phyloP scores from a whole-genome alignment of 2,797 vertebrate genomes.

The Siniperca undulata region DNA sequence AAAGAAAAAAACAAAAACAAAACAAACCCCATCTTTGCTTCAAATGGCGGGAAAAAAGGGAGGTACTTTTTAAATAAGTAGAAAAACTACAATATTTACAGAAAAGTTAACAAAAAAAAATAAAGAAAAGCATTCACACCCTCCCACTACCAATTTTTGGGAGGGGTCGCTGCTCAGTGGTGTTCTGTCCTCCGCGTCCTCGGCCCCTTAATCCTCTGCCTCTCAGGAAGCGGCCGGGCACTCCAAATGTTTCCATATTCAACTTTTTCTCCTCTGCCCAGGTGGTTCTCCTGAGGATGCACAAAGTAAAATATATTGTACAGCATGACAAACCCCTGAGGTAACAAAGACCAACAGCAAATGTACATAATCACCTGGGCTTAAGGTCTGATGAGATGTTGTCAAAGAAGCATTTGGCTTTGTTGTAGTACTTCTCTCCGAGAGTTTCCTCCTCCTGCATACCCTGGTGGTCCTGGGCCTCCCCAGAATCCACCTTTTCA shows the following conservation, averaged over 20 bases:
- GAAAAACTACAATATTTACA: slow-evolving; percentile 74
- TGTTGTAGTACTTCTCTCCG: slow-evolving; percentile 95
- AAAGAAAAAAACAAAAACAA: neutral
- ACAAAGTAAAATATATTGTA: neutral
- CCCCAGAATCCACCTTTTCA: slow-evolving; percentile 87
- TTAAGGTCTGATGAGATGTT: slow-evolving; percentile 97
- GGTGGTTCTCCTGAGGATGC: slow-evolving; percentile 89
- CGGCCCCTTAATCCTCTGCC: slow-evolving; percentile 92
- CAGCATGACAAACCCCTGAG: neutral
- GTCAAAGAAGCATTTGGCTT: slow-evolving; percentile 97
- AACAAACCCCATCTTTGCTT: slow-evolving; percentile 2
- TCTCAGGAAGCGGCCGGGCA: slow-evolving; percentile 93
- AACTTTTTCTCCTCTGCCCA: slow-evolving; percentile 98
- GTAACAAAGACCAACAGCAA: neutral
- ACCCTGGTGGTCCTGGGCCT: slow-evolving; percentile 82
- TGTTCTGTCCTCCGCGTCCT: slow-evolving; percentile 86
- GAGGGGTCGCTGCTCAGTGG: slow-evolving; percentile 83
- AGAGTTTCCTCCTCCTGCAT: slow-evolving; percentile 86
- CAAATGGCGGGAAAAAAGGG: slow-evolving; percentile 34
- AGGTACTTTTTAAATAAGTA: slow-evolving; percentile 66
- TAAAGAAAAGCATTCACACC: slow-evolving; percentile 70
- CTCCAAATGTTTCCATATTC: slow-evolving; percentile 97
- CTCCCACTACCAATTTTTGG: slow-evolving; percentile 91
- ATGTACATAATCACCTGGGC: slow-evolving; percentile 85
- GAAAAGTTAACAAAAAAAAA: slow-evolving; percentile 43